Evolutionary conservation across 2,113 vertebrate species (phyloP), one percentile per base, ranked within the genome.

Genomic region (Trematocara unimaculatum): DNA sequence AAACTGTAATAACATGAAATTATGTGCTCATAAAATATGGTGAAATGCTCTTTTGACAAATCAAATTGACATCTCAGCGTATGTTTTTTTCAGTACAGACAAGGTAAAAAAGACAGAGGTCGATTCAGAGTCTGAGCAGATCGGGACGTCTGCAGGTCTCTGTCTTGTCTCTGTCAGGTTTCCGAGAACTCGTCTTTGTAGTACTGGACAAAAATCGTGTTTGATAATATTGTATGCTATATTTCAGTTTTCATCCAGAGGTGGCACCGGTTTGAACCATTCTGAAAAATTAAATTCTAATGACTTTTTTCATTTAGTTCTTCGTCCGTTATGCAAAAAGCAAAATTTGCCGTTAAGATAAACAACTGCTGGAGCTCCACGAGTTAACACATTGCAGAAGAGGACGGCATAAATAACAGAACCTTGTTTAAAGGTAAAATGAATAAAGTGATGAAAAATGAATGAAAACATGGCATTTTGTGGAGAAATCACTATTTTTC

Each of bases 1-100:
- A 83, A 20, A 10, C 84, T 56, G 20, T 72, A 72, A 85, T 84
- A 84, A 87, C 77, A 67, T 67, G 51, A 70, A 35, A 89, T 86
- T 87, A 91, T 91, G 51, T 62, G 47, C 62, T 84, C 47, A 40
- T 83, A 15, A 89, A 89, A 56, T 67, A 58, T 88, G 47, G 29
- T 33, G 12, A 87, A 45, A 47, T 26, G 33, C 8, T 83, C 11
- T 45, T 54, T 15, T 38, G 26, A 60, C 64, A 72, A 54, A 47
- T 82, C 17, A 85, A n/a, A 51, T 5, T 40, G 49, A 84, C 62
- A 18, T 64, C 55, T 20, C 40, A 17, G 67, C 13, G 14, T 72
- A 4, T 26, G 20, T 33, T 51, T 62, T 62, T 26, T 45, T 38
- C 29, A n/a, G 26, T 8, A 33, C 72, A 51, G 4, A 51, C 26